A percentile compares a stretch with the other conserved stretches of the same genome.
These are phyloP conservation scores for Antrozous pallidus DNA, from an alignment of 2,797 vertebrate genomes.

Conservation along the genomic window DNA sequence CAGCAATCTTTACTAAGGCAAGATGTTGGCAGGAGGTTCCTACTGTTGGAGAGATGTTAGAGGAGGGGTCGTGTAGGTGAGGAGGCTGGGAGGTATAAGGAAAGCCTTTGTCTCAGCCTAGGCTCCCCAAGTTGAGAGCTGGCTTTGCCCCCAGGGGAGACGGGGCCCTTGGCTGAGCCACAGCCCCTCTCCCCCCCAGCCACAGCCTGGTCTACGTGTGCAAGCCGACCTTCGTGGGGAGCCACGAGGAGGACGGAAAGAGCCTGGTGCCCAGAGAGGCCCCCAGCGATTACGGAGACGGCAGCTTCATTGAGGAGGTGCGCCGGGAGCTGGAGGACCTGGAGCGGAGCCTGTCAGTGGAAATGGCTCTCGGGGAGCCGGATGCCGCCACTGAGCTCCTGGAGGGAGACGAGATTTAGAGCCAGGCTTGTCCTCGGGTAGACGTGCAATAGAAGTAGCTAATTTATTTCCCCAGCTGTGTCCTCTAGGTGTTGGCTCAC, in stretches of 20 bases:
- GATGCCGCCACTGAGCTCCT: constrained; percentile 53
- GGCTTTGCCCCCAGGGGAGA: neutral
- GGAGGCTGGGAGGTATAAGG: neutral
- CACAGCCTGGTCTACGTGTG: constrained; percentile 78
- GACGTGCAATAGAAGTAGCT: constrained; percentile 79
- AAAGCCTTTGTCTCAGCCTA: neutral
- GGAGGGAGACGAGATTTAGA: constrained; percentile 79
- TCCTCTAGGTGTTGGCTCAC: constrained; percentile 42
- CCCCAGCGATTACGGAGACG: constrained; percentile 69
- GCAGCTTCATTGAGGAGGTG: constrained; percentile 75
- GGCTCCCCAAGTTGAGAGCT: no score
- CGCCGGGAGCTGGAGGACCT: constrained; percentile 77
- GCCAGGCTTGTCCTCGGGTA: constrained; percentile 57
- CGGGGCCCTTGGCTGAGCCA: neutral
- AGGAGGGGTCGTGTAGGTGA: neutral
- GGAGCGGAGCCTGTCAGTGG: constrained; percentile 59
- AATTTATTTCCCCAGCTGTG: constrained; percentile 68
- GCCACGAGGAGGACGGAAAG: constrained; percentile 29
- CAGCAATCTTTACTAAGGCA: neutral
- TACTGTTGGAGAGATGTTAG: neutral
- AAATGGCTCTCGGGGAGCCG: constrained; percentile 63
- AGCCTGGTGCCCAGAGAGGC: constrained; percentile 71
- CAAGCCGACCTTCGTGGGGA: constrained; percentile 67
- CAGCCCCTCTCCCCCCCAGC: constrained; percentile 61
- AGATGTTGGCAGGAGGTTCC: neutral